A percentile compares a stretch with the other conserved stretches of the same genome.
Evolutionary conservation across 2,113 vertebrate genomes (phyloP).

Genomic region (Zapornia atra): DNA sequence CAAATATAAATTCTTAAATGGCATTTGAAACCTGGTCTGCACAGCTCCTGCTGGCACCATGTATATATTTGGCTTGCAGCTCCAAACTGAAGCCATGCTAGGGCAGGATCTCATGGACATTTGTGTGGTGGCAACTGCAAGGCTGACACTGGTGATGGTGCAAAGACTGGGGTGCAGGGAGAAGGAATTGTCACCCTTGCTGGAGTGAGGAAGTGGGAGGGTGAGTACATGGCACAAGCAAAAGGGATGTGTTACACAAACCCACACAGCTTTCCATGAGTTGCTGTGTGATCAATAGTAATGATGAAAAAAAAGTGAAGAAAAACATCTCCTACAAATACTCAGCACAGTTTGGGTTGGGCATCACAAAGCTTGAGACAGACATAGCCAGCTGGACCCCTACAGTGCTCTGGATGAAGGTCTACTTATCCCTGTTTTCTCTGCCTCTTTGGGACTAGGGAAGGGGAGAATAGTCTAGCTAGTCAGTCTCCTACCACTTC

Average conservation of each 20-base stretch:
- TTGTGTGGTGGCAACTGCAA: background rate
- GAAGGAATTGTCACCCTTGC: background rate
- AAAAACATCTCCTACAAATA: background rate
- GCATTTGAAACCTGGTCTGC: background rate
- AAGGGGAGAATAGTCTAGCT: background rate
- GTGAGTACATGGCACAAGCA: background rate
- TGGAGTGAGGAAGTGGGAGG: background rate
- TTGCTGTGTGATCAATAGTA: background rate
- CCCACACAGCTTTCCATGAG: background rate
- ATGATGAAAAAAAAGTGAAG: background rate
- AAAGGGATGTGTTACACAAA: background rate
- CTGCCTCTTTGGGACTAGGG: background rate
- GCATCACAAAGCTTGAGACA: background rate
- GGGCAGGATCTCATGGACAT: background rate
- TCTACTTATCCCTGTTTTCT: background rate
- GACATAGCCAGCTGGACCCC: background rate
- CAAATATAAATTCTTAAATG: background rate
- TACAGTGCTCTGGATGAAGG: background rate
- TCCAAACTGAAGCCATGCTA: background rate
- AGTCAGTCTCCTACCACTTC: background rate
- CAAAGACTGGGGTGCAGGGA: background rate
- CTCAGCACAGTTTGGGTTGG: background rate
- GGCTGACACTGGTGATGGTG: background rate
- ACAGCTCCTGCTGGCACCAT: background rate
- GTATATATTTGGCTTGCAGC: background rate